Base-by-base conservation (phyloP, 2,888 invertebrate species). In the Coenonympha arcania region DNA sequence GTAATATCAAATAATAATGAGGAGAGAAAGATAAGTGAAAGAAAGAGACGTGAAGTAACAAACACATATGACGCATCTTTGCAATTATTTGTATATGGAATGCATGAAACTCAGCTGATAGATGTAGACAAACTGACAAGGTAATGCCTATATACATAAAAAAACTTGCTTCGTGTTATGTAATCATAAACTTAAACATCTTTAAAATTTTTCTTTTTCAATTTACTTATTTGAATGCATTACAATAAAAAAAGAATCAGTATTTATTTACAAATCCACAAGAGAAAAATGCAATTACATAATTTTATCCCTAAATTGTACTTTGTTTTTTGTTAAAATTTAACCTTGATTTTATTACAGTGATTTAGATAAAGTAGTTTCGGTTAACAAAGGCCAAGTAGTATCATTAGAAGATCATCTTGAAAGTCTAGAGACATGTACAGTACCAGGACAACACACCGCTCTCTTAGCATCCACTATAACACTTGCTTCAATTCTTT, bases 371-470 rank as follows among this genome's bases (percentile, higher is more conserved):
- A 70, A 62, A 71, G 66, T 55, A 66, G 60, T 42, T 63, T 66
- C 50, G 58, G 68, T 72, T 51, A 71, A 58, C 60, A 61, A 80
- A 65, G 68, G 71, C 24, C 71, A 68, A 50, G 69, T 70, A 37
- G 48, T 77, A 69, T 70, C 84, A 20, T 61, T 86, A 26, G 71
- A 79, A 77, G 80, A 84, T 73, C 75, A 84, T 78, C 75, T 85
- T 37, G 69, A 73, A 57, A 65, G 60, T 58, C 64, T 64, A 46
- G 66, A 69, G 68, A 73, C 72, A 65, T 68, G 69, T 63, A 57
- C 60, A 57, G 61, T 68, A 41, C 57, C 68, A 50, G 69, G 63
- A 73, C 71, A 71, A 73, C 69, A 79, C 62, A 71, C 63, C 20
- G 80, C 73, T 63, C 72, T 85, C 66, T 70, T 86, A 65, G 76